phyloP scores from a whole-genome alignment of 2,888 invertebrate species.

The Epicampocera succincta region DNA sequence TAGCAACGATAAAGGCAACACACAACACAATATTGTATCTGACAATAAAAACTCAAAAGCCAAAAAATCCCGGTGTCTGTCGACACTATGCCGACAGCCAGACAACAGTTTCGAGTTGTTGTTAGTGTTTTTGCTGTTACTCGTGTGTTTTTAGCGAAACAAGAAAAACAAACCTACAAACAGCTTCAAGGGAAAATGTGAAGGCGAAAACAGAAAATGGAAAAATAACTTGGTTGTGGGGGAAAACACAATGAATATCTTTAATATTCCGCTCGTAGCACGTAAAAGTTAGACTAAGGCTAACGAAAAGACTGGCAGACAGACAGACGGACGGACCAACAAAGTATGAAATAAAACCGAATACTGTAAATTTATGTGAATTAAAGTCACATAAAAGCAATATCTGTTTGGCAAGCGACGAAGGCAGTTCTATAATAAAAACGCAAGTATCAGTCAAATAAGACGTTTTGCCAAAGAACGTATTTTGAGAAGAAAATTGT shows the following conservation, averaged over 20 bases:
- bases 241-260: conserved; percentile 16
- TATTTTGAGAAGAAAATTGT: too few relatives aligned
- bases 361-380: conserved; percentile 4
- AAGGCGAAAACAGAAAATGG: conserved; percentile 1
- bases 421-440: not conserved
- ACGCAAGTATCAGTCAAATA: not conserved
- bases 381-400: conserved; percentile 16
- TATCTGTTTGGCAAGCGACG: not conserved
- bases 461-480: too few relatives aligned
- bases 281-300: conserved; percentile 23
- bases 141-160: conserved; percentile 27
- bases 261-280: conserved; percentile 13
- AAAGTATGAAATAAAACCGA: not conserved
- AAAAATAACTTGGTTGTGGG: not conserved
- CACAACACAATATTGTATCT: conserved; percentile 50
- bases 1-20: not conserved
- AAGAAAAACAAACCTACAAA: conserved; percentile 12
- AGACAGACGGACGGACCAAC: not conserved
- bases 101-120: conserved; percentile 48
- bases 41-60: conserved; percentile 64
- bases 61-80: conserved; percentile 58
- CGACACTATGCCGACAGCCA: conserved; percentile 58
- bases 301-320: conserved; percentile 16
- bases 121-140: conserved; percentile 20
- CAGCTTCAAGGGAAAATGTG: conserved; percentile 21